Evolutionary conservation across 1,140 invertebrate species (phyloP), one percentile per base, ranked within the genome.

Genomic region (Grapholita molesta): DNA sequence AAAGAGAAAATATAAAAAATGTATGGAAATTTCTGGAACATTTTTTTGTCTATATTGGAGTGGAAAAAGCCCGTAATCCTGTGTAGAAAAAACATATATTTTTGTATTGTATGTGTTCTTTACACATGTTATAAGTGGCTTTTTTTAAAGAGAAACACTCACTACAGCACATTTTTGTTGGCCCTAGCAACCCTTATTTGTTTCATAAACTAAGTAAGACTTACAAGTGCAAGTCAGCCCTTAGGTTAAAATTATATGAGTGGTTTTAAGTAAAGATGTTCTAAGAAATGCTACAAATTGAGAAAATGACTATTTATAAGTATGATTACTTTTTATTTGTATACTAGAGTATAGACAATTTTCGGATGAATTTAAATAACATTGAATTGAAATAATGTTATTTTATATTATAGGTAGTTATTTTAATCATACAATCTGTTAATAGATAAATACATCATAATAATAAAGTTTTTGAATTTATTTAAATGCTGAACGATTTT

Each of bases 381-480:
- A 61, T 28, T 61, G 6, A 61, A 3, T 24, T 61, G 55, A 25
- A 6, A 28, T 11, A 28, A 53, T 28, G 28, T 61, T 18, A 32
- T 61, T 61, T 61, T 61, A 61, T 61, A 61, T 61, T 61, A 21
- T 35, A 30, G 3, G 7, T 38, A 61, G 55, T 61, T 61, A 61
- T 61, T 61, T 61, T 35, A 65, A 65, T 35, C 18, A 38, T 65
- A 33, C 6, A 35, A 38, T 35, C 23, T 33, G 64, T 65, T 35
- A 65, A 35, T 65, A 70, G 35, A 38, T 28, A 66, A 24, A 12
- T 25, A 33, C 53, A 67, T 53, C 15, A 57, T 65, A 70, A 57
- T 38, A 42, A 67, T 65, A 70, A 57, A 66, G 21, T 52, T 68
- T 70, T 74, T 70, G 66, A 70, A 67, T 69, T 68, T 61, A 61